Evolutionary conservation across 2,888 invertebrate genomes (phyloP).

Genomic region (Dyspetes luteomarginatus): DNA sequence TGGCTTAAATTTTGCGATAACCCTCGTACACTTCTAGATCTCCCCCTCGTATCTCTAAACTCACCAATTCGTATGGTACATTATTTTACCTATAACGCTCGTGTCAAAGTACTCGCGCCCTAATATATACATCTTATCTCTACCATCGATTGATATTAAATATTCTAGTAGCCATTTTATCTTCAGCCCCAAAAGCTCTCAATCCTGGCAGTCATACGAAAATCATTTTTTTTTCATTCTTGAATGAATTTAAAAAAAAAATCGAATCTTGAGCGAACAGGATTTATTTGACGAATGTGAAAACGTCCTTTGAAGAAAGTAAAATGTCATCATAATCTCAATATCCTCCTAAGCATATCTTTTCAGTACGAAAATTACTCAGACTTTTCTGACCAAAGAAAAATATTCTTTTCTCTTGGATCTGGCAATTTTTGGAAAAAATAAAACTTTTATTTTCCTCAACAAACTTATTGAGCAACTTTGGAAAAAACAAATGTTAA

Average conservation of each 20-base stretch:
- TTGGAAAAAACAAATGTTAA: too few species aligned
- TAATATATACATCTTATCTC: slow-evolving; percentile 24
- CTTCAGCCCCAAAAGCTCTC: not conserved
- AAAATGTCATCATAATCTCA: too few species aligned
- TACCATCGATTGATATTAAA: slow-evolving; percentile 30
- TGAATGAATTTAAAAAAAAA: not conserved
- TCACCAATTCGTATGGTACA: slow-evolving; percentile 34
- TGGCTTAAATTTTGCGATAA: slow-evolving; percentile 78
- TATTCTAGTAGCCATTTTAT: slow-evolving; percentile 22
- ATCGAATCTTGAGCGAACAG: too few species aligned
- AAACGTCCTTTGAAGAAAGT: too few species aligned
- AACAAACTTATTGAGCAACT: too few species aligned
- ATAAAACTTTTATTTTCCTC: too few species aligned
- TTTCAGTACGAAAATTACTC: too few species aligned
- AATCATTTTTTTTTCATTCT: not conserved
- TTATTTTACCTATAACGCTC: slow-evolving; percentile 51
- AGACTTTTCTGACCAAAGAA: too few species aligned
- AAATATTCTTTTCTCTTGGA: too few species aligned
- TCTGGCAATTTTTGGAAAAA: too few species aligned
- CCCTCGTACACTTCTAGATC: slow-evolving; percentile 19
- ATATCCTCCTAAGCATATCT: too few species aligned
- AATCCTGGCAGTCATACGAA: not conserved
- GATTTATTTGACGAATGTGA: too few species aligned
- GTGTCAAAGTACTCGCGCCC: slow-evolving; percentile 41
- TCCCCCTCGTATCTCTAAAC: slow-evolving; percentile 62